These are phyloP conservation scores for Ctenochaetus hawaiiensis DNA, from an alignment of 2,797 vertebrate genomes.

Conservation along the genomic window DNA sequence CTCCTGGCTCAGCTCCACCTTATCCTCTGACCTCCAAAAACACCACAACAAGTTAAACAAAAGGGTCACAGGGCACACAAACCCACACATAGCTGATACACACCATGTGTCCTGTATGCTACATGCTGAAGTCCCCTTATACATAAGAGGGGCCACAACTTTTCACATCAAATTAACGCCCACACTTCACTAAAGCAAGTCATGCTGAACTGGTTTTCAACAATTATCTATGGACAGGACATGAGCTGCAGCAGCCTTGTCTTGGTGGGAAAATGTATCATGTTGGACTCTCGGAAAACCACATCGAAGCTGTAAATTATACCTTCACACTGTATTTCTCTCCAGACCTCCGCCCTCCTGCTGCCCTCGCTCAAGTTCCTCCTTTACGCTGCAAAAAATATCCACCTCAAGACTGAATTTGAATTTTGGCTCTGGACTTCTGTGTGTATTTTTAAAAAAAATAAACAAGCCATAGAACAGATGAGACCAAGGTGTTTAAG, in stretches of 20 bases:
- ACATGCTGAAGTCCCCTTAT: not conserved
- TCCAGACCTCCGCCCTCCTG: constrained; percentile 48
- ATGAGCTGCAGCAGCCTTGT: too few relatives aligned
- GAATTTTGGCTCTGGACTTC: not conserved
- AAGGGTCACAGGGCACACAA: not conserved
- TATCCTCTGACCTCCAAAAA: not conserved
- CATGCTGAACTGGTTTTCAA: not conserved
- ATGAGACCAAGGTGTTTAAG: accelerated
- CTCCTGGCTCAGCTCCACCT: not conserved
- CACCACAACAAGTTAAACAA: not conserved
- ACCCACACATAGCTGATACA: not conserved
- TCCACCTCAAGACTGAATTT: not conserved
- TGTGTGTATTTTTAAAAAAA: accelerated
- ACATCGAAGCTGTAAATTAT: constrained; percentile 4
- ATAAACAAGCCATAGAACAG: not conserved
- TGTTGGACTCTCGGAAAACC: not conserved
- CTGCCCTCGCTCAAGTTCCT: constrained; percentile 34
- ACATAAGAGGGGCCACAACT: constrained; percentile 30
- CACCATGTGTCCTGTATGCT: not conserved
- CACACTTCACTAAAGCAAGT: not conserved
- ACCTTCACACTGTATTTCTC: not conserved
- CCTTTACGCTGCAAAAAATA: constrained; percentile 68
- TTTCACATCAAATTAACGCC: not conserved
- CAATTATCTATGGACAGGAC: not conserved
- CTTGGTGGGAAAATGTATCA: not conserved